Percentiles rank a stretch among this genome's conserved stretches.
Conservation (phyloP, 1,140 invertebrate genomes). For the Philopotamus ludificatus region DNA sequence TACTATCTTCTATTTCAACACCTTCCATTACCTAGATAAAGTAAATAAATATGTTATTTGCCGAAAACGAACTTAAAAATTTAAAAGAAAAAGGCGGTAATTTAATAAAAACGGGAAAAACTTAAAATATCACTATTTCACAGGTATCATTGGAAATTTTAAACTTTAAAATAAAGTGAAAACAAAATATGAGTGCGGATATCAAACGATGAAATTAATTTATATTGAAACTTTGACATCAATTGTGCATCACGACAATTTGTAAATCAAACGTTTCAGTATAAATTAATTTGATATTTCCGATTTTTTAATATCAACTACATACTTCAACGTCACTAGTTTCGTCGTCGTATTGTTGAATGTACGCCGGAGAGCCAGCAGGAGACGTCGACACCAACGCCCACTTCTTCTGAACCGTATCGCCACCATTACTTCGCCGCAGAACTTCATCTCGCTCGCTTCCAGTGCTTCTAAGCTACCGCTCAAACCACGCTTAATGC, state of each 20-base stretch:
- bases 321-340: constrained; percentile 60
- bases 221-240: too few relatives aligned
- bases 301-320: too few relatives aligned
- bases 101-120: too few relatives aligned
- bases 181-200: too few relatives aligned
- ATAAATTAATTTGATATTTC: too few relatives aligned
- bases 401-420: constrained; percentile 54
- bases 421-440: constrained; percentile 55
- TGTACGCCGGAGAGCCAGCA: constrained; percentile 51
- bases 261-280: too few relatives aligned
- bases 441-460: constrained; percentile 81
- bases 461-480: constrained; percentile 79
- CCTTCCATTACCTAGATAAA: constrained; percentile 49
- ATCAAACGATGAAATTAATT: too few relatives aligned
- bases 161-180: too few relatives aligned
- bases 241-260: too few relatives aligned
- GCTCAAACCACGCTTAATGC: constrained; percentile 86
- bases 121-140: too few relatives aligned
- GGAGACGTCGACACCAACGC: constrained; percentile 51
- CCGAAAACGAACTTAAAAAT: background rate
- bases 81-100: too few relatives aligned
- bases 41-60: background rate
- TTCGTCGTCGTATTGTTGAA: constrained; percentile 56
- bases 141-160: too few relatives aligned
- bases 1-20: constrained; percentile 50